A percentile compares a stretch with the other conserved stretches of the same genome.
These are phyloP conservation scores for Miichthys miiuy DNA, from an alignment of 2,797 vertebrate genomes.

Conservation along the genomic window DNA sequence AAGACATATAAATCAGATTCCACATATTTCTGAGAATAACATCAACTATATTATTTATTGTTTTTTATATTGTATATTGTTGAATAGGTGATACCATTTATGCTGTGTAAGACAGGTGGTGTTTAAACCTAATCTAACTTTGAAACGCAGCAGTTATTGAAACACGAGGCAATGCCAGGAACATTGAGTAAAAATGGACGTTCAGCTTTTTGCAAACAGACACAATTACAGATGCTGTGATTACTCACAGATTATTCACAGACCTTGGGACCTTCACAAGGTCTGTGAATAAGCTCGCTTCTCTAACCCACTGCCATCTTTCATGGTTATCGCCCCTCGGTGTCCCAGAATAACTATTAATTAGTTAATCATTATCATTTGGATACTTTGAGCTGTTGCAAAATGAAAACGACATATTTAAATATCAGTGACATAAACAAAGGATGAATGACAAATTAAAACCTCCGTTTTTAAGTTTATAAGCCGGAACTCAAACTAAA, in stretches of 20 bases:
- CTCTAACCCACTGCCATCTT: background rate
- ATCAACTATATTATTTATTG: background rate
- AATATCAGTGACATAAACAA: background rate
- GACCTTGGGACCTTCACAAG: too few species aligned
- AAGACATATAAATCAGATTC: too few species aligned
- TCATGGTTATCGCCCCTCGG: too few species aligned
- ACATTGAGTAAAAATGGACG: background rate
- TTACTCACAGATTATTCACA: too few species aligned
- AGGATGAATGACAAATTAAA: background rate
- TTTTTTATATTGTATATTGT: background rate
- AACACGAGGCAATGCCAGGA: too few species aligned
- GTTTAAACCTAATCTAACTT: background rate
- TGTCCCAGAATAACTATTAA: background rate
- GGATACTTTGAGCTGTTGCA: background rate
- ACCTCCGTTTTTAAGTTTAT: background rate
- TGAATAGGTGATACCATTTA: too few species aligned
- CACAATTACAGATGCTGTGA: too few species aligned
- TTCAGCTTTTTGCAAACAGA: background rate
- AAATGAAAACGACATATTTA: background rate
- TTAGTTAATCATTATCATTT: background rate
- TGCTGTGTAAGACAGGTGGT: too few species aligned
- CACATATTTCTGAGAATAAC: background rate
- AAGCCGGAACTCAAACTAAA: background rate
- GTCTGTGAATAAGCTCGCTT: too few species aligned
- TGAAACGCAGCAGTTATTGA: background rate